Evolutionary conservation across 2,113 vertebrate genomes (phyloP).

Genomic region (Xenus cinereus): DNA sequence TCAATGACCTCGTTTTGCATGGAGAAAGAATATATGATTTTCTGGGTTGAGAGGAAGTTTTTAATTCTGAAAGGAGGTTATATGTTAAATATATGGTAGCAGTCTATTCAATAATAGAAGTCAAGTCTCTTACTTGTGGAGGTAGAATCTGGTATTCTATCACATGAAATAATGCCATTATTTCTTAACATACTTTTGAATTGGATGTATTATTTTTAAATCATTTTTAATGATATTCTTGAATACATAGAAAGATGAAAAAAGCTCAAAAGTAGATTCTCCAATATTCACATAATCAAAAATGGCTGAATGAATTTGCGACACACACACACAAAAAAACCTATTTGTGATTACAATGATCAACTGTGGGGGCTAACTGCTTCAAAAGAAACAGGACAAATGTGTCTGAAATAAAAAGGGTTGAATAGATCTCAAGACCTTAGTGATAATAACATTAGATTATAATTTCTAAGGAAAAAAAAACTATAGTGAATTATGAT

Average conservation of each 20-base stretch:
- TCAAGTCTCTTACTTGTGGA: neutral
- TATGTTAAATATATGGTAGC: constrained; percentile 45
- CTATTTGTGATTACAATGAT: neutral
- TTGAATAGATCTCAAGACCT: neutral
- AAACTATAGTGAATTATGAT: neutral
- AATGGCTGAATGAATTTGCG: neutral
- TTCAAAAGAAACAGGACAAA: neutral
- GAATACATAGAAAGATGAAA: neutral
- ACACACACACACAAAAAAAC: neutral
- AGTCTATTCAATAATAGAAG: constrained; percentile 20
- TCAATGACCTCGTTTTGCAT: constrained; percentile 18
- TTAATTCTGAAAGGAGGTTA: constrained; percentile 50
- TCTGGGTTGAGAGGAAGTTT: constrained; percentile 3
- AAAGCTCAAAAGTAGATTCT: neutral
- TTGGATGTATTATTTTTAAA: neutral
- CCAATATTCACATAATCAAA: neutral
- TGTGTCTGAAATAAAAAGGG: neutral
- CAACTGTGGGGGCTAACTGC: neutral
- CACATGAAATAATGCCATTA: constrained; percentile 26
- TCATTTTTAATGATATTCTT: neutral
- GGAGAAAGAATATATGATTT: constrained; percentile 28
- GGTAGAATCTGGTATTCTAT: constrained; percentile 7
- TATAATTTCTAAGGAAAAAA: neutral
- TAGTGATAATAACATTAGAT: neutral
- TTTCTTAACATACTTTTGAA: constrained; percentile 19